Base-by-base conservation (phyloP, 1,140 invertebrate species). In the Listronotus bonariensis region DNA sequence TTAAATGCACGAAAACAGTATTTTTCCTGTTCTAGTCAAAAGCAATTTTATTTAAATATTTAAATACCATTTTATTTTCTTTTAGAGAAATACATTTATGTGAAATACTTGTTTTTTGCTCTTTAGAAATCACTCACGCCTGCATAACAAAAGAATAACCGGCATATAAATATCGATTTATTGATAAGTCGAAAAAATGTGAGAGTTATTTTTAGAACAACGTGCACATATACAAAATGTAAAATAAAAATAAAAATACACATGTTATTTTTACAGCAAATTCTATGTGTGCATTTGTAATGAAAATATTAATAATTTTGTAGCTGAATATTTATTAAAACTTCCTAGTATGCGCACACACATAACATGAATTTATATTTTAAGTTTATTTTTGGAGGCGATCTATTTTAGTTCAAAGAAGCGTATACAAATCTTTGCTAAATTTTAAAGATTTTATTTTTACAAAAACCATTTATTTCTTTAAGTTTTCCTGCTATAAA, bases 331-430 rank as follows among this genome's bases (percentile, higher is more conserved):
- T n/a, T 3, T 26, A 26, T 26, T 55, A 49, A 56, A 61, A 67
- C 66, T 72, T 72, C 71, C 68, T 70, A 61, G 58, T 60, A 60
- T 60, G 60, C 65, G 65, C 65, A 65, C 68, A 61, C n/a, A 36
- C 34, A 9, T 49, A 45, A 64, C 66, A 72, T 73, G 67, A 67
- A 72, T 72, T 71, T 74, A 70, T 71, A 63, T 38, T 54, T 54
- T 40, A 48, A 32, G 49, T 69, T 73, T 74, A 74, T 72, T 74
- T 74, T 70, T 75, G 72, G 74, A 17, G 56, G 49, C 55, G 65
- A 48, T 71, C 71, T 75, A 75, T 75, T 75, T 75, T 73, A 67
- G 74, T 68, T 67, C 62, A 67, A 72, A 72, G 74, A 74, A 74
- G 69, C 71, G 69, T 36, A 36, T 72, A 75, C 67, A 75, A 70